Base-by-base conservation (phyloP, 2,888 invertebrate species). In the Catocala fraxini region DNA sequence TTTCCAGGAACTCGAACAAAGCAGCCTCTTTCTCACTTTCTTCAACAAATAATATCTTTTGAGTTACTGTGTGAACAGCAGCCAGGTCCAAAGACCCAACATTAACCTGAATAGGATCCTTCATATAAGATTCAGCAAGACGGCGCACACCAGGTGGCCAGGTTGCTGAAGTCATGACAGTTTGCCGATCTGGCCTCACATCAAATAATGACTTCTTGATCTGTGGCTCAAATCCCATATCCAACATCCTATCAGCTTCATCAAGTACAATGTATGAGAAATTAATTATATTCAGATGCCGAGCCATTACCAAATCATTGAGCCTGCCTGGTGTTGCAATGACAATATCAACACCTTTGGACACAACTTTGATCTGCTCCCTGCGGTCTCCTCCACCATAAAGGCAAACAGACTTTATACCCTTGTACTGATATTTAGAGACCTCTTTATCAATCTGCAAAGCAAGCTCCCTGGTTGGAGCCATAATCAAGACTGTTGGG, bases 141-240 rank as follows among this genome's bases (percentile, higher is more conserved):
- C 97, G 95, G 12, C 98, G 95, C 0, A 99, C 99, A 47, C 97
- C 97, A 56, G 95, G 92, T 0, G 99, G 99, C 99, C 99, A 99
- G 0, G 99, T 99, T 11, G 99, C 99, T 84, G 97, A 97, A 0
- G 99, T 99, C 98, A 99, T 98, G 0, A 99, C 96, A n/a, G 98
- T 98, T 87, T 99, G 99, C 57, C 98, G 92, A 83, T 98, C 98
- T 6, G 98, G 98, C 57, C 98, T 95, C 25, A 98, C 96, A 81
- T 97, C 96, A 63, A 97, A 94, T 71, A 98, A 90, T 11, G 97
- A 96, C 84, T 97, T 97, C 45, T 97, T 96, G 70, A 99, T 99
- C 95, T 96, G 97, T 4, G 97, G 97, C 80, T 97, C 97, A 83
- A 98, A 98, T 13, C 97, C 97, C 96, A 97, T 97, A 78, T 97